These are phyloP conservation scores for Scomber colias DNA, from an alignment of 2,113 vertebrate species.

Conservation along the genomic window DNA sequence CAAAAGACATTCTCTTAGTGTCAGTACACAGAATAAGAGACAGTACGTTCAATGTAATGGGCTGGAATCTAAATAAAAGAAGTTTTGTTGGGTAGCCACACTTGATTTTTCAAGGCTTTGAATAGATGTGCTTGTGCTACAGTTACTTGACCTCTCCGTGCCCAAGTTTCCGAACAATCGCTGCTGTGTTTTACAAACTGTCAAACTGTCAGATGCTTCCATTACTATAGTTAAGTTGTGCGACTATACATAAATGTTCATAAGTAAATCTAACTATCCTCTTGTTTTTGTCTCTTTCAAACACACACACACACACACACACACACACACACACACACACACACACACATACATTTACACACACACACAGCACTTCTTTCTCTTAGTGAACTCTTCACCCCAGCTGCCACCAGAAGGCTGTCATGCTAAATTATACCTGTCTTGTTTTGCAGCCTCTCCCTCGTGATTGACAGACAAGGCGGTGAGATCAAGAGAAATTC, in stretches of 20 bases:
- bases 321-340: not conserved
- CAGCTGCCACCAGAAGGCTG: slow-evolving; percentile 63
- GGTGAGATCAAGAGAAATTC: slow-evolving; percentile 70
- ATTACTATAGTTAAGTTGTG: slow-evolving; percentile 41
- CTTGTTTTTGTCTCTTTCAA: slow-evolving; percentile 10
- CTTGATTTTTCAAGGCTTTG: slow-evolving; percentile 71
- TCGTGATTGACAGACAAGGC: slow-evolving; percentile 73
- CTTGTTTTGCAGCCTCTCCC: slow-evolving; percentile 63
- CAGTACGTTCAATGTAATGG: slow-evolving; percentile 61
- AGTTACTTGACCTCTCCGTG: slow-evolving; percentile 64
- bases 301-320: too few species aligned
- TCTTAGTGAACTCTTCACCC: slow-evolving; percentile 79
- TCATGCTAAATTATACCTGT: slow-evolving; percentile 70
- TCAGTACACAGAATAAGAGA: slow-evolving; percentile 53
- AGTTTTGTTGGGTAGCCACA: slow-evolving; percentile 65
- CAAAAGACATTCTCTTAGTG: slow-evolving; percentile 68
- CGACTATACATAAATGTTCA: slow-evolving; percentile 39
- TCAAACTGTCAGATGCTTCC: slow-evolving; percentile 53
- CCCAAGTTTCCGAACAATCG: slow-evolving; percentile 56
- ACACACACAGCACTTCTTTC: slow-evolving; percentile 20
- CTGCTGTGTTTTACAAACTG: slow-evolving; percentile 55
- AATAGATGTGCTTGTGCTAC: slow-evolving; percentile 72
- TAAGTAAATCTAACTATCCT: slow-evolving; percentile 32
- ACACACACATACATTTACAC: too few species aligned
- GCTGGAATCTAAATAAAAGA: slow-evolving; percentile 55